Evolutionary conservation across 2,113 vertebrate species (phyloP).

Genomic region (zebrafish (Danio rerio)): GRCz12tu NC_133178.1:66996501-66997000

Average conservation of each 20-base stretch:
- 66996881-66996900: too few relatives aligned
- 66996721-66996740: constrained; percentile 49
- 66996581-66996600: constrained; percentile 26
- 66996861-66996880: too few relatives aligned
- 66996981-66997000: too few relatives aligned
- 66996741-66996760: constrained; percentile 59
- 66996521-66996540: not conserved
- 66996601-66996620: constrained; percentile 39
- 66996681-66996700: constrained; percentile 52
- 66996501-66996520: too few relatives aligned
- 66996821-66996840: too few relatives aligned
- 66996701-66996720: constrained; percentile 38
- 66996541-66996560: constrained; percentile 38
- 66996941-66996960: too few relatives aligned
- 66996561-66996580: constrained; percentile 63
- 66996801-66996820: not conserved
- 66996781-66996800: constrained; percentile 50
- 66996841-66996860: too few relatives aligned
- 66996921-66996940: too few relatives aligned
- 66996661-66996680: constrained; percentile 53
- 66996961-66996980: too few relatives aligned
- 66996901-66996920: too few relatives aligned
- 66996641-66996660: constrained; percentile 38
- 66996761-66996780: constrained; percentile 46
- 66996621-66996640: constrained; percentile 38